Conservation (phyloP, 2,888 invertebrate genomes). For the Anthoptus insignis region DNA sequence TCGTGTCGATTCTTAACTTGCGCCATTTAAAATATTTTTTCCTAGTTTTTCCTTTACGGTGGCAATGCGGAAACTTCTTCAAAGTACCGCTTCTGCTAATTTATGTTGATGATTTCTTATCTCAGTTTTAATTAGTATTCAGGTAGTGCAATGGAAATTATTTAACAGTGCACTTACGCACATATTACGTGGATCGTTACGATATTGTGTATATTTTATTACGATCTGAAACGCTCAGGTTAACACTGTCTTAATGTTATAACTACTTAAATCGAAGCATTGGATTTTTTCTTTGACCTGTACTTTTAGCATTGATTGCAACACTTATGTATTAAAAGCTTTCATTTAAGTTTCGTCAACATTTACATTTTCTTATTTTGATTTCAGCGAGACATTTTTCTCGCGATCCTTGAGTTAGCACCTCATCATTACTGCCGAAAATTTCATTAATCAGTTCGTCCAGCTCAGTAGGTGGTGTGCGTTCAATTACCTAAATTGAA, state of each 20-base stretch:
- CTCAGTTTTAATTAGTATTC: slow-evolving; percentile 53
- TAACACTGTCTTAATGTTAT: slow-evolving; percentile 37
- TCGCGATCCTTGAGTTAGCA: no score
- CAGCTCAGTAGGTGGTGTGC: slow-evolving; percentile 47
- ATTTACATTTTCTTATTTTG: no score
- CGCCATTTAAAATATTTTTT: slow-evolving; percentile 57
- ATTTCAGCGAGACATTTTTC: no score
- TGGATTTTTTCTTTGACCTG: slow-evolving; percentile 14
- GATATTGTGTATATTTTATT: slow-evolving; percentile 55
- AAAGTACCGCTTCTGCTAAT: slow-evolving; percentile 42
- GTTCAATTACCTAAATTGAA: slow-evolving; percentile 81
- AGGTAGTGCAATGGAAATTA: slow-evolving; percentile 48
- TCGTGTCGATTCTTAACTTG: slow-evolving; percentile 48
- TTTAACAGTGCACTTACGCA: slow-evolving; percentile 55
- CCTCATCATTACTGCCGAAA: slow-evolving; percentile 28
- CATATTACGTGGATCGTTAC: slow-evolving; percentile 55
- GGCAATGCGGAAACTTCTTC: slow-evolving; percentile 64
- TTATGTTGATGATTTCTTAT: slow-evolving; percentile 57
- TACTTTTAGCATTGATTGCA: background rate
- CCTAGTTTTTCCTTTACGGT: slow-evolving; percentile 64
- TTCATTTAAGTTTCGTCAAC: background rate
- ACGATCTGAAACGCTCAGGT: slow-evolving; percentile 58
- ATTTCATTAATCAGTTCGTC: slow-evolving; percentile 42
- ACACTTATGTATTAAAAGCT: background rate
- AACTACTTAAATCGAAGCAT: slow-evolving; percentile 8